phyloP scores from a whole-genome alignment of 2,113 vertebrate genomes.

The Eonycteris spelaea region DNA sequence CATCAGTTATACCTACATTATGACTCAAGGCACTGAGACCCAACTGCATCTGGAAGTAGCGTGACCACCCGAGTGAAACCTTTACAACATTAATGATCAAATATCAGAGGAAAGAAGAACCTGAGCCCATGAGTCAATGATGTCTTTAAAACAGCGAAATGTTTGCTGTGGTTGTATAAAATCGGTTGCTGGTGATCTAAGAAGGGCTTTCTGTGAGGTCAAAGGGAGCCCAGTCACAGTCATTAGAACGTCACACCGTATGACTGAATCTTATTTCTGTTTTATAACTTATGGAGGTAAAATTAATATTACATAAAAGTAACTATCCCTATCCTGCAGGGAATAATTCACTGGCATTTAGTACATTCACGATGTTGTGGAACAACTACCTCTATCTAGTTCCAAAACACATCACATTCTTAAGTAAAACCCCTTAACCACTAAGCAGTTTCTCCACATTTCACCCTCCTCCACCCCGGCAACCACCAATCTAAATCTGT shows the following conservation, averaged over 20 bases:
- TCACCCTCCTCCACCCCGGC: neutral
- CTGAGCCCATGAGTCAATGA: rapidly evolving
- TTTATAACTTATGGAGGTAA: neutral
- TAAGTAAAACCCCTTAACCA: neutral
- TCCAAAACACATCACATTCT: no score
- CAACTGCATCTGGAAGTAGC: neutral
- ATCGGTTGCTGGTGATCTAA: neutral
- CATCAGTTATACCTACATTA: neutral
- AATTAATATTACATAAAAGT: neutral
- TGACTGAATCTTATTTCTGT: neutral
- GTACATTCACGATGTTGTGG: no score
- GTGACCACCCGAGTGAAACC: neutral
- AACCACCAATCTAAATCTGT: neutral
- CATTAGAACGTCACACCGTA: neutral
- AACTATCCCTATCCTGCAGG: neutral
- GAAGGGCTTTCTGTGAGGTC: neutral
- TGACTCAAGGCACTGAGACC: neutral
- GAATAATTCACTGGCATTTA: neutral
- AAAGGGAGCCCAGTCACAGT: neutral
- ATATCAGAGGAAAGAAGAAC: neutral
- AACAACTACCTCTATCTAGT: neutral
- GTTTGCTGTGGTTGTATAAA: neutral
- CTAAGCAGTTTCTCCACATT: neutral
- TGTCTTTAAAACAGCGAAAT: neutral
- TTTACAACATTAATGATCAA: neutral